phyloP scores from a whole-genome alignment of 2,797 vertebrate genomes.

The Pyrocephalus nanus region DNA sequence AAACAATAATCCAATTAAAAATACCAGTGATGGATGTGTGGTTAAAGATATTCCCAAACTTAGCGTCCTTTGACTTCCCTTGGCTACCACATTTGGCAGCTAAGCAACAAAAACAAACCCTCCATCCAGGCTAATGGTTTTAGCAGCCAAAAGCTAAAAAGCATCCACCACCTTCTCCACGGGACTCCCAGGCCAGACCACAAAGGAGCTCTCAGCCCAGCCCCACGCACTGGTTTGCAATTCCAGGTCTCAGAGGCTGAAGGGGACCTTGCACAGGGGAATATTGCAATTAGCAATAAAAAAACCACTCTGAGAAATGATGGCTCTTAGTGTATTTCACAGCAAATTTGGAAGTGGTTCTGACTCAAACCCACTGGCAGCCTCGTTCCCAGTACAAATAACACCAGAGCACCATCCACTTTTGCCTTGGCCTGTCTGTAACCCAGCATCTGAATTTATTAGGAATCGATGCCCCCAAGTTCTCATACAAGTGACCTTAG shows the following conservation, averaged over 20 bases:
- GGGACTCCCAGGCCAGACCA: neutral
- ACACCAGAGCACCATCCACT: neutral
- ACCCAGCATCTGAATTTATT: neutral
- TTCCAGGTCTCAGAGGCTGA: neutral
- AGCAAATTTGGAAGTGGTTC: neutral
- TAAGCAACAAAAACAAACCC: slow-evolving; percentile 10
- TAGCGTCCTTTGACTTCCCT: neutral
- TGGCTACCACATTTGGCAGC: slow-evolving; percentile 23
- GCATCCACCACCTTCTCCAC: neutral
- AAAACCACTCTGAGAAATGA: neutral
- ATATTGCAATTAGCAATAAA: neutral
- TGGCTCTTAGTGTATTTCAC: neutral
- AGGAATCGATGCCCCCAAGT: neutral
- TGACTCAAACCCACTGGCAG: neutral
- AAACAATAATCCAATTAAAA: slow-evolving; percentile 22
- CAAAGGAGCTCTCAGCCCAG: neutral
- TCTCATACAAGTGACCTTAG: neutral
- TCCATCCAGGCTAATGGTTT: neutral
- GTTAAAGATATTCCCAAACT: slow-evolving; percentile 29
- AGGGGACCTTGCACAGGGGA: neutral
- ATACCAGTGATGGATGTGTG: neutral
- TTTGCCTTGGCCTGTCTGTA: neutral
- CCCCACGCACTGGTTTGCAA: neutral
- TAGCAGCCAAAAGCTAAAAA: neutral
- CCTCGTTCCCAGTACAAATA: neutral